Evolutionary conservation across 2,797 vertebrate species (phyloP), one percentile per base, ranked within the genome.

Genomic region (Schizopygopsis malacanthus): DNA sequence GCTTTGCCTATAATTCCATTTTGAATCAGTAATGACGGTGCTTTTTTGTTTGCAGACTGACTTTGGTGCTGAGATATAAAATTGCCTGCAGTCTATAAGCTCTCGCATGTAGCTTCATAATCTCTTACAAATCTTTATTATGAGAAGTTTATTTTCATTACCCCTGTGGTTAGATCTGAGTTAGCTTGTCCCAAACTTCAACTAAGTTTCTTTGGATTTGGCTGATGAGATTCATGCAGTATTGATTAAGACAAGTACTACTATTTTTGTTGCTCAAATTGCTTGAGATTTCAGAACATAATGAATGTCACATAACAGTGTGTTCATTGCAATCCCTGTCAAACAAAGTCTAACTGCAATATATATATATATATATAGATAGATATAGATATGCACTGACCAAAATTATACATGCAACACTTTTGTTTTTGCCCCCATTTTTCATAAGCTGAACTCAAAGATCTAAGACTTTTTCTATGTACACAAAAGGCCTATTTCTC

Each of bases 121-220:
- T 88, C 65, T 70, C 59, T 85, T 50, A 79, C 59, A 63, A 78
- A 87, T 81, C 79, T 52, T 84, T 45, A 52, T 79, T 83, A 65
- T 47, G 43, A 73, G 71, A 84, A 52, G 56, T 82, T 69, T 65
- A 47, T 59, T 71, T 81, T 80, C n/a, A 72, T 63, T 59, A 54
- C 65, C 59, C n/a, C 12, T 72, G 16, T 54, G 43, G 71, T 71
- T 61, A 65, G 54, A 81, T 28, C 6, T 22, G 63, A 69, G 37
- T 81, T 63, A 4, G 22, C 28, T 67, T 28, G 6, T 54, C 33
- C 7, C 8, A 54, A 88, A 56, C 79, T 81, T 81, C 6, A 33
- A 28, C 25, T 33, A 47, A 33, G 25, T 80, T 50, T 67, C 43
- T 67, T 67, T 33, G 20, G 9, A 33, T 67, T 37, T 65, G 8